Conservation (phyloP, 2,888 invertebrate species). For the Malacosoma neustria region DNA sequence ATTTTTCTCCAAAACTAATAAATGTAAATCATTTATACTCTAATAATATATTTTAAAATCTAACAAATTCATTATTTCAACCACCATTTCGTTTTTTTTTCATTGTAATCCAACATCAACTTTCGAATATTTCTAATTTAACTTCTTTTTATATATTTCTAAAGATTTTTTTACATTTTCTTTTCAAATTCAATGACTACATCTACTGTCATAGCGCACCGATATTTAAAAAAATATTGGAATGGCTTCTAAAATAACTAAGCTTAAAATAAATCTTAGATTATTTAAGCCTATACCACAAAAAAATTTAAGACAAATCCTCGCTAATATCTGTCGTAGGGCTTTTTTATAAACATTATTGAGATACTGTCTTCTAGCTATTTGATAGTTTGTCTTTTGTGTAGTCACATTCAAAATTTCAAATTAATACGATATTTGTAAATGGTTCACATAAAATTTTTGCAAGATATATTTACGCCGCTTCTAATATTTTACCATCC, state of each 20-base stretch:
- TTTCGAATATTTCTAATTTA: conserved; percentile 59
- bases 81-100: conserved; percentile 49
- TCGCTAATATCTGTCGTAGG: too few relatives aligned
- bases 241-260: conserved; percentile 47
- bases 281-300: too few relatives aligned
- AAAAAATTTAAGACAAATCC: too few relatives aligned
- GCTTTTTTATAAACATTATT: too few relatives aligned
- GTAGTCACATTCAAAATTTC: too few relatives aligned
- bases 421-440: too few relatives aligned
- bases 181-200: conserved; percentile 56
- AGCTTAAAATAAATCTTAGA: too few relatives aligned
- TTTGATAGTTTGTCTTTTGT: too few relatives aligned
- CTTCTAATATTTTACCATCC: too few relatives aligned
- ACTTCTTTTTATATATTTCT: conserved; percentile 58
- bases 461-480: too few relatives aligned
- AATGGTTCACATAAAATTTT: too few relatives aligned
- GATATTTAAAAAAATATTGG: conserved; percentile 65
- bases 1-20: conserved; percentile 68
- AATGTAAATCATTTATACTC: conserved; percentile 71
- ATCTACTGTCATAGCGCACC: conserved; percentile 45
- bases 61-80: conserved; percentile 73
- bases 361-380: too few relatives aligned
- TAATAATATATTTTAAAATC: conserved; percentile 73
- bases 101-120: conserved; percentile 60
- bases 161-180: conserved; percentile 66